Percentiles rank a stretch among this genome's conserved stretches.
Evolutionary conservation across 2,888 invertebrate species (phyloP).

Genomic region (Cecidostiba fungosa): DNA sequence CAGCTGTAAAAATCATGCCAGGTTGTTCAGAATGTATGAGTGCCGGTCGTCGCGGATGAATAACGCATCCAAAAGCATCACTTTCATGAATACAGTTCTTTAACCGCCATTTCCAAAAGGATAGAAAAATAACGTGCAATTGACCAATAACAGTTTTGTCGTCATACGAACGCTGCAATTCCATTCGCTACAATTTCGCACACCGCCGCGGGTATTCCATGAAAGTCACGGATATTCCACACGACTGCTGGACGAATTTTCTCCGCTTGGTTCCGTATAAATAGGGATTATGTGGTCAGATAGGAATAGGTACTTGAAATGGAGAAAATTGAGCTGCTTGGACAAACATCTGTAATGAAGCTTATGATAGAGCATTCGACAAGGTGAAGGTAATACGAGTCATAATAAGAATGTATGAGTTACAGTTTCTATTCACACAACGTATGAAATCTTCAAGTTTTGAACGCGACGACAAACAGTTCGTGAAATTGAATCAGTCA

Average conservation of each 20-base stretch:
- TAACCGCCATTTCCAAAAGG: background rate
- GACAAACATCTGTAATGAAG: background rate
- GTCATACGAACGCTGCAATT: background rate
- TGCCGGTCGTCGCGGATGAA: background rate
- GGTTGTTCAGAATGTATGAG: background rate
- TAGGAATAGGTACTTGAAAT: background rate
- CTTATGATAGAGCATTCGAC: background rate
- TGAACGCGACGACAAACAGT: too few species aligned
- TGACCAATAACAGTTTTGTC: slow-evolving; percentile 15
- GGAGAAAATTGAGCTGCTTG: background rate
- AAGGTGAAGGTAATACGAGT: too few species aligned
- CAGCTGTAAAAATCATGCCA: too few species aligned
- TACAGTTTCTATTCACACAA: too few species aligned
- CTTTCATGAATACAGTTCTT: background rate
- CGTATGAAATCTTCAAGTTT: too few species aligned
- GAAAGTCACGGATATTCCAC: slow-evolving; percentile 31
- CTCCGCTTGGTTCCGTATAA: background rate
- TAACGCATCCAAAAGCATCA: background rate
- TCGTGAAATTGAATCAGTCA: too few species aligned
- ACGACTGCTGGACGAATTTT: slow-evolving; percentile 25
- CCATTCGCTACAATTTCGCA: slow-evolving; percentile 16
- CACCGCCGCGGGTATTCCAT: background rate
- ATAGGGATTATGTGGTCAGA: background rate
- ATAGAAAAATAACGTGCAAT: slow-evolving; percentile 30
- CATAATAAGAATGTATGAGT: too few species aligned